Evolutionary conservation across 2,797 vertebrate genomes (phyloP).

Genomic region (Nyctibius grandis): DNA sequence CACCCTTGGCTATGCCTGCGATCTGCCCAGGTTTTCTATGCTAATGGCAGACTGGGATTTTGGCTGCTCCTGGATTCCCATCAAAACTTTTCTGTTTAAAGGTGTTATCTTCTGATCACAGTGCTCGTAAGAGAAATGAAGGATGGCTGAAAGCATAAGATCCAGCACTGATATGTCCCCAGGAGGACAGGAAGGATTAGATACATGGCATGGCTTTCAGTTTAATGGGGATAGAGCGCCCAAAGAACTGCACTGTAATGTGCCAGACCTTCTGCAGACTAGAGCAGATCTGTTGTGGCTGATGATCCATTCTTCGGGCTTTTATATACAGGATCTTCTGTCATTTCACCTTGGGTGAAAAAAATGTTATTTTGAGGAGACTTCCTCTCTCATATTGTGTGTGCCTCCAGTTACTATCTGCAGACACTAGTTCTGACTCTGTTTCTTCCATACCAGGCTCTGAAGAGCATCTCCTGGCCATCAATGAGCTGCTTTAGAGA

Average conservation of each 20-base stretch:
- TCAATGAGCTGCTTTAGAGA: neutral
- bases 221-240: neutral
- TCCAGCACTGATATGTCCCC: neutral
- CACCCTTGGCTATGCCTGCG: neutral
- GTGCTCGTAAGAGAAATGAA: neutral
- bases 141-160: neutral
- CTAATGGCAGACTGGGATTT: neutral
- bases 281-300: neutral
- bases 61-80: neutral
- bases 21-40: neutral
- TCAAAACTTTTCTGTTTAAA: fast-evolving
- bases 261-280: neutral
- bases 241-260: neutral
- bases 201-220: too few relatives aligned
- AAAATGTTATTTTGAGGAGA: neutral
- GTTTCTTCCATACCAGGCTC: neutral
- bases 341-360: too few relatives aligned
- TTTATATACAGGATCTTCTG: fast-evolving
- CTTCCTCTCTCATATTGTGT: fast-evolving
- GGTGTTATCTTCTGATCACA: too few relatives aligned
- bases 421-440: neutral
- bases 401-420: neutral
- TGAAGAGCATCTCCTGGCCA: neutral
- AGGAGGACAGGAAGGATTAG: neutral
- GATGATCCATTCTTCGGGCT: neutral